Evolutionary conservation across 2,113 vertebrate species (phyloP).

Genomic region (Colius striatus): DNA sequence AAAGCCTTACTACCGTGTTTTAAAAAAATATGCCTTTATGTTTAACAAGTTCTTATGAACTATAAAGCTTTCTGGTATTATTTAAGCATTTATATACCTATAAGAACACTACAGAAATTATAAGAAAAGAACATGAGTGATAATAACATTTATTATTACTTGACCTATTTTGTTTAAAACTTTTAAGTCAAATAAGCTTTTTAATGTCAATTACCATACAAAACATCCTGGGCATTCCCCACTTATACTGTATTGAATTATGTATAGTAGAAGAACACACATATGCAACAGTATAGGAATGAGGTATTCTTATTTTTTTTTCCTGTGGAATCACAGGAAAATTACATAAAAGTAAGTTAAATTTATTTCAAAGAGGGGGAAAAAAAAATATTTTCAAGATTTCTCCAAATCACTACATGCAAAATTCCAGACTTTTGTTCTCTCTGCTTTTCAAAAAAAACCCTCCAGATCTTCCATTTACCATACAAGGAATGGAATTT

Average conservation of each 20-base stretch:
- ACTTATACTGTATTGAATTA: background rate
- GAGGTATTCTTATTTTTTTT: background rate
- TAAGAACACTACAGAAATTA: background rate
- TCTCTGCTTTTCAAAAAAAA: background rate
- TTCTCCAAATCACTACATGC: background rate
- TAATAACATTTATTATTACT: background rate
- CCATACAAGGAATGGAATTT: background rate
- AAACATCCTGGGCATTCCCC: background rate
- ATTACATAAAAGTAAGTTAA: background rate
- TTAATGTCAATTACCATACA: background rate
- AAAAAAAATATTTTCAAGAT: background rate
- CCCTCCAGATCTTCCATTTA: background rate
- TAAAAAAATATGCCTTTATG: background rate
- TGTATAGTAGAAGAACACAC: background rate
- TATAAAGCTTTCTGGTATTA: background rate
- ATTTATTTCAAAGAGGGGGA: background rate
- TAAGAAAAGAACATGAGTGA: background rate
- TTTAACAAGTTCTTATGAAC: background rate
- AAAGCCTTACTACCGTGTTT: background rate
- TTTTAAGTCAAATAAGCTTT: background rate
- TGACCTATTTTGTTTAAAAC: background rate
- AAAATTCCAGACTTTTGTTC: background rate
- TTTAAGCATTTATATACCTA: background rate
- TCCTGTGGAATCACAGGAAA: background rate
- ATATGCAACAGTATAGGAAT: background rate